Conservation (phyloP, 2,888 invertebrate species). For the Podabrus alpinus region DNA sequence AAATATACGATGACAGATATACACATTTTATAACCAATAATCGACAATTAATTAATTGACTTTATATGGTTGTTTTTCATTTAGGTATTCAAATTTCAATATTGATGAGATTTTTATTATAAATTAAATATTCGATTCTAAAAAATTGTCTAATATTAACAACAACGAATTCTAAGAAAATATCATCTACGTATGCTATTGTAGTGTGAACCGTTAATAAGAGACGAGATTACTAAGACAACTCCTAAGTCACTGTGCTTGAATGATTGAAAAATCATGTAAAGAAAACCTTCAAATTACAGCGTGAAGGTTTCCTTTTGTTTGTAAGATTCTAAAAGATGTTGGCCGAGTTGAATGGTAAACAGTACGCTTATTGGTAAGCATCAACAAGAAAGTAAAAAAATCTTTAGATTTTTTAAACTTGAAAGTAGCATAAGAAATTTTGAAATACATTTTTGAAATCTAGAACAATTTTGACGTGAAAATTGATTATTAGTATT, state of each 20-base stretch:
- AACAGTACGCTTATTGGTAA: neutral
- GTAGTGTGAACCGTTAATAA: neutral
- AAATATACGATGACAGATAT: constrained; percentile 9
- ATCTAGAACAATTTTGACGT: neutral
- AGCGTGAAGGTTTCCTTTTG: constrained; percentile 16
- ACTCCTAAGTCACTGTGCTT: constrained; percentile 12
- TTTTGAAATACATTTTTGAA: neutral
- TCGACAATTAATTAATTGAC: neutral
- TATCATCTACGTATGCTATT: neutral
- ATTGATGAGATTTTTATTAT: neutral
- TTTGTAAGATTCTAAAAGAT: neutral
- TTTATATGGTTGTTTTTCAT: neutral
- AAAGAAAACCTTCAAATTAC: constrained; percentile 13
- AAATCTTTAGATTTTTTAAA: neutral
- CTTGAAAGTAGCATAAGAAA: neutral
- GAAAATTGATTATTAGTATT: too few relatives aligned
- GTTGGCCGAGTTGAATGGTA: neutral
- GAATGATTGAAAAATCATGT: constrained; percentile 15
- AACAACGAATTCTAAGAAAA: neutral
- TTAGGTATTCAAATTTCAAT: neutral
- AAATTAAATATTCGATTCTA: neutral
- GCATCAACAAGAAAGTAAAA: neutral
- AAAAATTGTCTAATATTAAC: neutral
- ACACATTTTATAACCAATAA: constrained; percentile 3
- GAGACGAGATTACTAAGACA: neutral